Conservation (phyloP, 1,140 invertebrate genomes). For the Aplysia californica region DNA sequence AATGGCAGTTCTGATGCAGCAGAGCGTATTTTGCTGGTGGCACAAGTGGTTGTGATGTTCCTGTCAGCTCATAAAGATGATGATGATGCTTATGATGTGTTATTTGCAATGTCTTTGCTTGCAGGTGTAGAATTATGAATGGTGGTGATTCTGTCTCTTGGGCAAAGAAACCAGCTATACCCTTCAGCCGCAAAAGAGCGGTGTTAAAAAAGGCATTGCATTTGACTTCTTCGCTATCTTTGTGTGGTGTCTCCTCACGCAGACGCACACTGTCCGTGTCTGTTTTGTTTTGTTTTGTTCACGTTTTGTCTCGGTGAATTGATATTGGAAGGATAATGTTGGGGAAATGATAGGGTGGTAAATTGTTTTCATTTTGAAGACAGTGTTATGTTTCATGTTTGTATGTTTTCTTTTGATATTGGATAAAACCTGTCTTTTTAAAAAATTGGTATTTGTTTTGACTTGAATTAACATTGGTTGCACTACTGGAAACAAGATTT, state of each 20-base stretch:
- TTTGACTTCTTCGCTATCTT: too few species aligned
- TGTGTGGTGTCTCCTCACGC: constrained; percentile 2
- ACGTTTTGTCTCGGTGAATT: too few species aligned
- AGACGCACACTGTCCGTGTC: neutral
- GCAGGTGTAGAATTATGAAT: constrained; percentile 12
- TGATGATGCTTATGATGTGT: constrained; percentile 8
- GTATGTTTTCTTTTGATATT: neutral
- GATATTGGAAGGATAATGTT: too few species aligned
- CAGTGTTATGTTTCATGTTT: neutral
- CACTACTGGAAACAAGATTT: too few species aligned
- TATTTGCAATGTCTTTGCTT: neutral
- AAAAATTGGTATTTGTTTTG: too few species aligned
- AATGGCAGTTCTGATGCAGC: too few species aligned
- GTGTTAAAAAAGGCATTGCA: neutral
- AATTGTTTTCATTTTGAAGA: neutral
- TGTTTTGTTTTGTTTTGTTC: too few species aligned
- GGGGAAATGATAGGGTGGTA: too few species aligned
- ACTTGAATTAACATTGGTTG: too few species aligned
- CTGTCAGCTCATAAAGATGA: neutral
- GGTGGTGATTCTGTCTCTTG: neutral
- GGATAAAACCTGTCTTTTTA: too few species aligned
- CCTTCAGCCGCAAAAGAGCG: neutral
- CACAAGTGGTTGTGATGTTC: neutral
- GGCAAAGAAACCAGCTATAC: neutral
- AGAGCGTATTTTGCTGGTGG: too few species aligned